Percentiles rank a stretch among this genome's conserved stretches.
These are phyloP conservation scores for Listronotus oregonensis DNA, from an alignment of 1,140 invertebrate species.

Conservation along the genomic window DNA sequence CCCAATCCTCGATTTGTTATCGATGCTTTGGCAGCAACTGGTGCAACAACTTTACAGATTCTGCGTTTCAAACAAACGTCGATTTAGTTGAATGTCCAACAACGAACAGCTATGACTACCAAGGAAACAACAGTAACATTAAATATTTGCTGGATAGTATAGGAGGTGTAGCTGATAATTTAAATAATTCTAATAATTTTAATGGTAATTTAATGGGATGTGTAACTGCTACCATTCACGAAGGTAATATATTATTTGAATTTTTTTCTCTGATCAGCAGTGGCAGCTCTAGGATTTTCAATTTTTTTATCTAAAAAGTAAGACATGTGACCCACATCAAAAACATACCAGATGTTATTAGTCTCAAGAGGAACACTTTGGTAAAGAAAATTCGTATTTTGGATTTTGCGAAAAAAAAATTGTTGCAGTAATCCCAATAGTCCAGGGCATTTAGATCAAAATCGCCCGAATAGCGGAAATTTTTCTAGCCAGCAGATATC, in stretches of 20 bases:
- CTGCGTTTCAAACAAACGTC: slow-evolving; percentile 2
- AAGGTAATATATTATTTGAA: slow-evolving; percentile 15
- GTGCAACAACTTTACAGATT: slow-evolving; percentile 8
- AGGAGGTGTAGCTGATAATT: neutral
- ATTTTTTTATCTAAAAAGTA: no score
- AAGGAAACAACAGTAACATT: neutral
- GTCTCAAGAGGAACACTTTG: no score
- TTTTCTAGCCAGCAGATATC: no score
- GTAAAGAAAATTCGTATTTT: no score
- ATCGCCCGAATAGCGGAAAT: no score
- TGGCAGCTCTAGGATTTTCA: no score
- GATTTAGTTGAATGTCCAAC: neutral
- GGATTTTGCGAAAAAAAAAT: no score
- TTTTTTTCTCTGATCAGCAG: no score
- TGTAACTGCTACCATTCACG: slow-evolving; percentile 14
- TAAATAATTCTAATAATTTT: neutral
- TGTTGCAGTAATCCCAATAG: no score
- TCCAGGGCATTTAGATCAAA: no score
- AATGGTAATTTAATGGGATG: slow-evolving; percentile 5
- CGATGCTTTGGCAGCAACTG: slow-evolving; percentile 16
- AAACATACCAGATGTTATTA: no score
- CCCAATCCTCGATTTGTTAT: slow-evolving; percentile 1
- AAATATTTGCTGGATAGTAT: neutral
- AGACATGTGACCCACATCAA: no score
- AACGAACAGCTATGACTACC: neutral